Evolutionary conservation across 2,888 invertebrate species (phyloP).

Genomic region (Patella ulyssiponensis): DNA sequence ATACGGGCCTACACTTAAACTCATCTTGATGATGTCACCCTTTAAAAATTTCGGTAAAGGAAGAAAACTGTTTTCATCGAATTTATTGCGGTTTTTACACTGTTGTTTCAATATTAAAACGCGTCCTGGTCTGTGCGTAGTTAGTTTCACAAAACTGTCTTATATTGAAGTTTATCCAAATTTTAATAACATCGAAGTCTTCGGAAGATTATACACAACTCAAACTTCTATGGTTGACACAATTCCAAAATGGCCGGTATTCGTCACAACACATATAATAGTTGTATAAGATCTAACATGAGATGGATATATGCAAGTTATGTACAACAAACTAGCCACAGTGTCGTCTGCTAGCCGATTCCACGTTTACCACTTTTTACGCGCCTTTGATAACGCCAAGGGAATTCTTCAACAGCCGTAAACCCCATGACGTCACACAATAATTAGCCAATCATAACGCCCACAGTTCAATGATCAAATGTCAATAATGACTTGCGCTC

Average conservation of each 20-base stretch:
- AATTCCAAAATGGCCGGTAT: conserved; percentile 4
- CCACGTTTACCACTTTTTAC: conserved; percentile 7
- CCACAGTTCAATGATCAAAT: background rate
- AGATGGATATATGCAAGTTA: background rate
- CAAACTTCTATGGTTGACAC: background rate
- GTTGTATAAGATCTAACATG: background rate
- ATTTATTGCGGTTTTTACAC: too few relatives aligned
- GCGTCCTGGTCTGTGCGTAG: too few relatives aligned
- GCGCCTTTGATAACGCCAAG: conserved; percentile 2
- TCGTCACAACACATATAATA: background rate
- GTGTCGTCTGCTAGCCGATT: background rate
- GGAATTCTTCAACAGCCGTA: conserved; percentile 8
- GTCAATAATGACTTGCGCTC: background rate
- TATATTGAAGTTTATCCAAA: too few relatives aligned
- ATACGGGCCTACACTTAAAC: conserved; percentile 63
- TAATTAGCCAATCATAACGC: conserved; percentile 11
- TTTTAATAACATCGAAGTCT: too few relatives aligned
- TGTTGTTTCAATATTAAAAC: too few relatives aligned
- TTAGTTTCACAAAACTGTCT: too few relatives aligned
- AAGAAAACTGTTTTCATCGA: background rate
- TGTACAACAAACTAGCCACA: background rate
- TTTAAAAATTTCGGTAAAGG: background rate
- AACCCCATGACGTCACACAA: conserved; percentile 7
- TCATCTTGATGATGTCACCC: conserved; percentile 45
- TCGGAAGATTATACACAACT: background rate